Conservation (phyloP, 2,888 invertebrate genomes). For the Podabrus alpinus region DNA sequence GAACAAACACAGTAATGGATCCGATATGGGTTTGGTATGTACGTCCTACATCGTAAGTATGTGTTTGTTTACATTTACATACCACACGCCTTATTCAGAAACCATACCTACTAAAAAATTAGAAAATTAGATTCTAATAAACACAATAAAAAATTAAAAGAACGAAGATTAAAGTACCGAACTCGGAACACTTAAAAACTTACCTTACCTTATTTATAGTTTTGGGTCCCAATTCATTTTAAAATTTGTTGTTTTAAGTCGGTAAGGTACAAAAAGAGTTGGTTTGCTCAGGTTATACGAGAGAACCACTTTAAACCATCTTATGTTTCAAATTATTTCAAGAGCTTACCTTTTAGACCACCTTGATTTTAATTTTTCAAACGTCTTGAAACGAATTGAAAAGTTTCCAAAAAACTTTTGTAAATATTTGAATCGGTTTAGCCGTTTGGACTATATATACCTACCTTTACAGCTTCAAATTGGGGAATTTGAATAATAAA, state of each 20-base stretch:
- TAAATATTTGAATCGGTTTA: too few species aligned
- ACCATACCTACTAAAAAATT: not conserved
- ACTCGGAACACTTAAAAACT: not conserved
- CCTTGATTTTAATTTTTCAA: not conserved
- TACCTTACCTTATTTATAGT: not conserved
- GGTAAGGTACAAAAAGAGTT: constrained; percentile 30
- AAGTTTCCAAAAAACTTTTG: too few species aligned
- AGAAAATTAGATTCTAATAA: constrained; percentile 7
- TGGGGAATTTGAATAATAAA: too few species aligned
- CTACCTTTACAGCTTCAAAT: too few species aligned
- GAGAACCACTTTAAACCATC: constrained; percentile 22
- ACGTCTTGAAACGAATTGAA: too few species aligned
- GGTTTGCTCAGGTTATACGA: constrained; percentile 34
- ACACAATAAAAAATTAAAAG: not conserved
- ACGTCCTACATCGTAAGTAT: constrained; percentile 12
- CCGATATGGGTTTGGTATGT: constrained; percentile 25
- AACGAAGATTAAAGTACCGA: not conserved
- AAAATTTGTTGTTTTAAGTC: constrained; percentile 34
- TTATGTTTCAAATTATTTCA: constrained; percentile 15
- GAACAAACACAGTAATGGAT: constrained; percentile 25
- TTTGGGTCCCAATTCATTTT: not conserved
- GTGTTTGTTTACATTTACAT: constrained; percentile 2
- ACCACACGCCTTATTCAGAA: constrained; percentile 3
- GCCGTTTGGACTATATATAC: too few species aligned
- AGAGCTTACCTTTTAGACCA: not conserved